Evolutionary conservation across 2,113 vertebrate genomes (phyloP).

Genomic region (Mystacornis crossleyi): DNA sequence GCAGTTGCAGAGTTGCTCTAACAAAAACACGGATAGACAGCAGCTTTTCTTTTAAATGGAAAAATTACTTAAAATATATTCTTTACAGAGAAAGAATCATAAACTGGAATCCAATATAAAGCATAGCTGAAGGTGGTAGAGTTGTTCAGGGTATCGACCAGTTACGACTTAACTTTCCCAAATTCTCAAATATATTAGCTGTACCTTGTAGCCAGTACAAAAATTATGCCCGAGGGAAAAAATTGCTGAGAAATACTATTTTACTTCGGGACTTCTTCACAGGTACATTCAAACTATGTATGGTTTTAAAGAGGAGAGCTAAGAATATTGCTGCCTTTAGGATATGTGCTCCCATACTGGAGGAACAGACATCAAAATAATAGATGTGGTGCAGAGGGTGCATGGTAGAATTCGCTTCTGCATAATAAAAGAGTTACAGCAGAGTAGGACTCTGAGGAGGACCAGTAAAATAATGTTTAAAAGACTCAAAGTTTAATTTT

Average conservation of each 20-base stretch:
- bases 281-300: background rate
- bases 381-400: background rate
- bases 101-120: background rate
- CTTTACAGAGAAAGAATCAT: background rate
- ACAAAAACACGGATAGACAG: background rate
- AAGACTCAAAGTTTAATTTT: background rate
- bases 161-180: background rate
- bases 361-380: background rate
- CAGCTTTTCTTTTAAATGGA: constrained; percentile 1
- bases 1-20: background rate
- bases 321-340: background rate
- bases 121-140: background rate
- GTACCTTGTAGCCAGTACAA: background rate
- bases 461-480: background rate
- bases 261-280: background rate
- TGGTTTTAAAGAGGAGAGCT: background rate
- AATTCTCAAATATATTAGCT: background rate
- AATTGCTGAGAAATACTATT: background rate
- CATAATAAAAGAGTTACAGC: background rate
- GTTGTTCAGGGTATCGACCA: background rate
- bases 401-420: background rate
- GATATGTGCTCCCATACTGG: background rate
- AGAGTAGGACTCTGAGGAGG: background rate
- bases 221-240: background rate
- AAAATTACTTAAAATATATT: background rate